Conservation (phyloP, 2,113 vertebrate genomes). For the Anser cygnoides region DNA sequence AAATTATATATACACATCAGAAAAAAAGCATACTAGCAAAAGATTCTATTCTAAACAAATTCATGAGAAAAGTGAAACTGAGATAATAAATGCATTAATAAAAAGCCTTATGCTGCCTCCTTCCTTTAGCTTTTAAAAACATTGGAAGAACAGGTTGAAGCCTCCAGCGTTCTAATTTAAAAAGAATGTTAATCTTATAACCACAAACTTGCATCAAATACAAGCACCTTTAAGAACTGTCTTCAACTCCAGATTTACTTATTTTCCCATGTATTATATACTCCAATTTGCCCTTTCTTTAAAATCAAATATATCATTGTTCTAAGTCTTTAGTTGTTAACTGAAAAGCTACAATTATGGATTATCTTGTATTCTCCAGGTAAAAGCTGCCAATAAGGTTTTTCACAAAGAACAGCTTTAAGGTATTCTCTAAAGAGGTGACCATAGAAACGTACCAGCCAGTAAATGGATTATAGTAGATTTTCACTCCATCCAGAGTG, state of each 20-base stretch:
- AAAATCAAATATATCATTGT: neutral
- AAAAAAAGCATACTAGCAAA: neutral
- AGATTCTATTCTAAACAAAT: neutral
- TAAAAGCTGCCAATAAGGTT: neutral
- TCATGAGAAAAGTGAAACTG: neutral
- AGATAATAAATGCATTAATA: neutral
- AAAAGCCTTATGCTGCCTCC: neutral
- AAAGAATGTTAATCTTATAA: neutral
- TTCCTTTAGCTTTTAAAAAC: neutral
- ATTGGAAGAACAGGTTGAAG: neutral
- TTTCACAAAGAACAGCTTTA: neutral
- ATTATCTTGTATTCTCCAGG: neutral
- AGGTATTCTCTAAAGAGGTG: neutral
- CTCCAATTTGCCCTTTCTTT: neutral
- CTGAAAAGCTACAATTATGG: neutral
- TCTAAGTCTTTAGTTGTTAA: neutral
- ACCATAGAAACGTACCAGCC: constrained; percentile 86
- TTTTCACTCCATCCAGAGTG: constrained; percentile 87
- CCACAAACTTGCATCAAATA: neutral
- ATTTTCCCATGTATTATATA: neutral
- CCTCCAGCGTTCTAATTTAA: neutral
- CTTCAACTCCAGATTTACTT: neutral
- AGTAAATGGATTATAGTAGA: constrained; percentile 95
- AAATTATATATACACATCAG: neutral
- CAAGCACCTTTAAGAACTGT: neutral